These are phyloP conservation scores for Drosophila athabasca DNA, from an alignment of 1,140 invertebrate species.

Conservation along the genomic window DNA sequence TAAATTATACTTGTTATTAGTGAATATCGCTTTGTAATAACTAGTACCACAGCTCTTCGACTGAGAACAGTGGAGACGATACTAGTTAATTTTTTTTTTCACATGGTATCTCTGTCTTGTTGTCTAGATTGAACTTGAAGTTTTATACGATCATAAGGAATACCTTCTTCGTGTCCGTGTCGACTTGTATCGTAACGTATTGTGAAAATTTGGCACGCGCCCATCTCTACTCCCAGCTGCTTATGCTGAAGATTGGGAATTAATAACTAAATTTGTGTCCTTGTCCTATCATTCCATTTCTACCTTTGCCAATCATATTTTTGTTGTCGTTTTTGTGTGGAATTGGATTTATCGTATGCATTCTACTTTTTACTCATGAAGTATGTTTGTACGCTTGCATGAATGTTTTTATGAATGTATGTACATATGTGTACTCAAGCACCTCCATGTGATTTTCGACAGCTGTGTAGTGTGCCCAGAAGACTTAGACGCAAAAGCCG, in stretches of 20 bases:
- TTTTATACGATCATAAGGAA: too few species aligned
- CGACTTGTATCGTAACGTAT: too few species aligned
- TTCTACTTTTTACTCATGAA: constrained; percentile 48
- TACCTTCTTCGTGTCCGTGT: too few species aligned
- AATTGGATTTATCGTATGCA: constrained; percentile 77
- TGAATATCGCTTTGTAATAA: too few species aligned
- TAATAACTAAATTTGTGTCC: constrained; percentile 35
- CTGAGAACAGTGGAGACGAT: too few species aligned
- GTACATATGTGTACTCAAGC: constrained; percentile 30
- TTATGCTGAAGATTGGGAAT: constrained; percentile 18
- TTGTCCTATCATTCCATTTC: constrained; percentile 38
- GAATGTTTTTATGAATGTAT: constrained; percentile 17
- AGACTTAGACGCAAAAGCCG: too few species aligned
- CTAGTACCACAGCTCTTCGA: too few species aligned
- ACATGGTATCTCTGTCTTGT: too few species aligned
- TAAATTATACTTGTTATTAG: too few species aligned
- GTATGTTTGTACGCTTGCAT: not conserved
- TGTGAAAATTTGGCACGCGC: too few species aligned
- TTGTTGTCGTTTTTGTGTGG: constrained; percentile 34
- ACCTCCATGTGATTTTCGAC: constrained; percentile 43
- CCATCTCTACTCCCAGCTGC: constrained; percentile 24
- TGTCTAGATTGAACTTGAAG: too few species aligned
- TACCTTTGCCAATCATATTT: constrained; percentile 40
- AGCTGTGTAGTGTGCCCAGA: not conserved
- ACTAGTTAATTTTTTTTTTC: not conserved